Evolutionary conservation across 2,113 vertebrate genomes (phyloP), one percentile per base, ranked within the genome.

Genomic region (Phasianus colchicus): DNA sequence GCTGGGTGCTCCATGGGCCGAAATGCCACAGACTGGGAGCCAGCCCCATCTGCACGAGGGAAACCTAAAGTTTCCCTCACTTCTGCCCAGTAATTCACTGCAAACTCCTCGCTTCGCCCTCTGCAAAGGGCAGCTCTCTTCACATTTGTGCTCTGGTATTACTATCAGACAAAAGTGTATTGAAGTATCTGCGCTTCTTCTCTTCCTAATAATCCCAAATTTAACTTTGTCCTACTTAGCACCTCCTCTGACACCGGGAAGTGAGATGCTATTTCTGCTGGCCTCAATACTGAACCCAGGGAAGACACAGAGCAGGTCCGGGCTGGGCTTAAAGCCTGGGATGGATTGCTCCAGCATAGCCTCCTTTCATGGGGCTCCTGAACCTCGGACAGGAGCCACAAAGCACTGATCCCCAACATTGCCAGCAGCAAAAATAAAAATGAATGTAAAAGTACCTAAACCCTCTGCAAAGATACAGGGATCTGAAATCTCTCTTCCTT

Each of bases 131-230:
- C 54, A 67, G 32, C 42, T 80, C 82, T 88, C 82, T 86, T 73
- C 1, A 2, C 32, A 58, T 34, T 27, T 76, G 69, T 86, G 61
- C 32, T 60, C 67, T 45, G 70, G 73, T 66, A 75, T 73, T 32
- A 3, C 71, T 76, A 69, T 47, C 75, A 88, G 64, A 58, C 11
- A 55, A 77, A 82, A 64, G 12, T 36, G 21, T 60, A 77, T 67
- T 18, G 71, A 83, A 89, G 66, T 5, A 86, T n/a, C 72, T 88
- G 61, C 20, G 19, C 32, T 87, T 78, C 21, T 71, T 75, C 40
- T 63, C 71, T 93, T 58, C 21, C 82, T 92, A 92, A 92, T 94
- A 94, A 72, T 74, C 94, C 92, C 89, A 83, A 92, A 91, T 88
- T 92, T 93, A 83, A 91, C 72, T 14, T 5, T 71, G 91, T 75